These are phyloP conservation scores for Drosophila longiperda DNA, from an alignment of 2,888 invertebrate genomes.

Conservation along the genomic window DNA sequence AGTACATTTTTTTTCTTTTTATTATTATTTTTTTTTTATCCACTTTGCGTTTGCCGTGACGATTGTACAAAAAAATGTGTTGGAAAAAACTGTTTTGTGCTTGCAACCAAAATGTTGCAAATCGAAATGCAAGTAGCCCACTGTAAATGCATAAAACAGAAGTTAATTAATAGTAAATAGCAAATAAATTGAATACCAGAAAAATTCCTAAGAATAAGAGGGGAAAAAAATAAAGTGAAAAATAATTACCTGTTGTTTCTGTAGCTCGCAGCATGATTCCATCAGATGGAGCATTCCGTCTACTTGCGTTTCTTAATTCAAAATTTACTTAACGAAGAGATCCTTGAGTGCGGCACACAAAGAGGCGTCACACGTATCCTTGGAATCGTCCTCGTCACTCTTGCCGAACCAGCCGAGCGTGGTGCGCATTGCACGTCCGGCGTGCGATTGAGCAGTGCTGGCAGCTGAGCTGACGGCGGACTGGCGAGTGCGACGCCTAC, in stretches of 20 bases:
- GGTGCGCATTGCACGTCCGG: constrained; percentile 82
- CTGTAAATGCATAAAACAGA: constrained; percentile 24
- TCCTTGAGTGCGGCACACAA: constrained; percentile 94
- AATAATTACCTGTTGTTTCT: not conserved
- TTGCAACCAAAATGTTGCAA: constrained; percentile 9
- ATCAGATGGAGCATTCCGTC: not conserved
- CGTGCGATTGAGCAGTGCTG: constrained; percentile 70
- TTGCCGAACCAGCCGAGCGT: constrained; percentile 87
- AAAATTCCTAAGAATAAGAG: not conserved
- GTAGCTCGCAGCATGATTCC: not conserved
- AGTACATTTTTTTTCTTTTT: constrained; percentile 14
- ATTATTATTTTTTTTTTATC: not conserved
- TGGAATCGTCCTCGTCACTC: constrained; percentile 88
- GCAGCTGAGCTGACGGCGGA: constrained; percentile 63
- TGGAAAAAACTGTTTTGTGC: not conserved
- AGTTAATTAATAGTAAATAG: not conserved
- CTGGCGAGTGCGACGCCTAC: constrained; percentile 73
- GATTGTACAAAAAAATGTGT: constrained; percentile 11
- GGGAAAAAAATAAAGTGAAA: too few relatives aligned
- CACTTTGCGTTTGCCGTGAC: not conserved
- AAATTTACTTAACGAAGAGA: constrained; percentile 91
- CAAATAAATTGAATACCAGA: not conserved
- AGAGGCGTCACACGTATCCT: constrained; percentile 91
- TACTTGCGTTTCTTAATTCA: constrained; percentile 62
- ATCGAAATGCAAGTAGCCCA: constrained; percentile 57